Base-by-base conservation (phyloP, 2,113 vertebrate species). In the Hyperoodon ampullatus region DNA sequence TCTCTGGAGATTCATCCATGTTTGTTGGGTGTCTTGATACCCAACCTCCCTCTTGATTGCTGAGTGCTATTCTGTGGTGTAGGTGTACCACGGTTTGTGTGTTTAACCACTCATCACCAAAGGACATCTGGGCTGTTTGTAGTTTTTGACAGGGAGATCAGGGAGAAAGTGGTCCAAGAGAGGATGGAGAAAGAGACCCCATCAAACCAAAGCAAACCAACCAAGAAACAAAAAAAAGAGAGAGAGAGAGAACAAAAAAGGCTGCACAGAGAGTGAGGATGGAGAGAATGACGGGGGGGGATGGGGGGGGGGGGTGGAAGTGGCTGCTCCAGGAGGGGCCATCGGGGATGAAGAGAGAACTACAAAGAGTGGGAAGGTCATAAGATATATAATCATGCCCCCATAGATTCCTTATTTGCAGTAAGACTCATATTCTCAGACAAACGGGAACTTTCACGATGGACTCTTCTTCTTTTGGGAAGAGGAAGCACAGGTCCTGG, bases 41-140 rank as follows among this genome's bases (percentile, higher is more conserved):
- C 9, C 23, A 44, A 12, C 26, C 3, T 8, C 5, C 6, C 53
- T 21, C n/a, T 70, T 53, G 14, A 39, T 3, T 44, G 28, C n/a
- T 39, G 16, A 28, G 30, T 4, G 26, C 60, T 28, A 8, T 8
- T 35, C 16, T 12, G 2, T 18, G n/a, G 33, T 23, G 21, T 4
- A 5, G 16, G 8, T 16, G 74, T 6, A 10, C 66, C 6, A 0
- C 4, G 2, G 3, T 42, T 60, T 42, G 33, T 23, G 39, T 10
- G 19, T 21, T 8, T 33, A 30, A 58, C 19, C 3, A 1, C 21
- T 61, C 61, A 47, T 50, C 81, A 21, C 71, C 28, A 19, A 39
- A 77, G 19, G 39, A 42, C 50, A 47, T 60, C 10, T 5, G 44
- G 11, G 26, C 23, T 55, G 21, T n/a, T 81, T 47, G 26, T 60